Evolutionary conservation across 2,113 vertebrate genomes (phyloP).

Genomic region (Plecotus auritus): DNA sequence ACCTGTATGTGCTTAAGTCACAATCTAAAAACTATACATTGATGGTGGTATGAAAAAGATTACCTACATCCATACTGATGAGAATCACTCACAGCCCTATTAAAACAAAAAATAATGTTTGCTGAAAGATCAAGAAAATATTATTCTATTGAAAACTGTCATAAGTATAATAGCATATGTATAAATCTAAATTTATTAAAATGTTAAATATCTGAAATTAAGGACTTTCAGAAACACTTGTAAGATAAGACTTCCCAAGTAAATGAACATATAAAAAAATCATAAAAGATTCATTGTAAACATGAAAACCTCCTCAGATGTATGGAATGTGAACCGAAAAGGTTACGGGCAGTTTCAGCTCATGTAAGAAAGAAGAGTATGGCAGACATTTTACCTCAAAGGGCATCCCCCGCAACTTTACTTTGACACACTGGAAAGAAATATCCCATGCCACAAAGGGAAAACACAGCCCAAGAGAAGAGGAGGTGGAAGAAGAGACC

Average conservation of each 20-base stretch:
- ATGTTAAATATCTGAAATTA: neutral
- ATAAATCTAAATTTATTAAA: neutral
- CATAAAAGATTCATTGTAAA: neutral
- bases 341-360: neutral
- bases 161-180: neutral
- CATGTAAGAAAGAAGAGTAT: neutral
- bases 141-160: neutral
- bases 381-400: neutral
- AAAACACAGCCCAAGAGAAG: neutral
- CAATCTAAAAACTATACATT: neutral
- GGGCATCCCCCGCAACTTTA: neutral
- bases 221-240: neutral
- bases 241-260: neutral
- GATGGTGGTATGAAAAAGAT: neutral
- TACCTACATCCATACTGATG: neutral
- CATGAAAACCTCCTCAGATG: neutral
- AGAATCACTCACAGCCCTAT: neutral
- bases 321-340: neutral
- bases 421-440: neutral
- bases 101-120: neutral
- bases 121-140: neutral
- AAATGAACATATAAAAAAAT: neutral
- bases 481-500: neutral
- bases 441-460: neutral
- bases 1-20: neutral